Evolutionary conservation across 2,797 vertebrate species (phyloP).

Genomic region (Falco novaeseelandiae): DNA sequence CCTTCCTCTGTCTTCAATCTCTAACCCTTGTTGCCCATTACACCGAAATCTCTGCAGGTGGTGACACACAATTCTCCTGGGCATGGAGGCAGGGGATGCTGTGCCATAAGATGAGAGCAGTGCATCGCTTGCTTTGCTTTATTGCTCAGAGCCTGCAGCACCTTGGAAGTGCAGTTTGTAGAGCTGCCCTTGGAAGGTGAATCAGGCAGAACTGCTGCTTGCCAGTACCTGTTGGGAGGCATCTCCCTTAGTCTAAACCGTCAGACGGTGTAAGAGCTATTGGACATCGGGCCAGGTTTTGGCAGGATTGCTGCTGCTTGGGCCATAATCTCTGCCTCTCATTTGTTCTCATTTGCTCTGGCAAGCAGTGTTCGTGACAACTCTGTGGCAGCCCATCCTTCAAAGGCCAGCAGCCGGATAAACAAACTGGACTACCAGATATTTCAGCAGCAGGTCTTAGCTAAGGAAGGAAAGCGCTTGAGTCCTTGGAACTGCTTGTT

Average conservation of each 20-base stretch:
- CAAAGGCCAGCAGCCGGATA: conserved; percentile 32
- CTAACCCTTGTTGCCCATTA: neutral
- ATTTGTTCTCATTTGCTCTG: conserved; percentile 64
- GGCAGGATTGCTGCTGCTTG: conserved; percentile 28
- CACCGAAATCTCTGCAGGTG: neutral
- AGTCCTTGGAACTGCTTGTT: neutral
- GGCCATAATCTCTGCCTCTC: conserved; percentile 32
- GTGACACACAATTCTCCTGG: neutral
- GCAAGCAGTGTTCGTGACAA: conserved; percentile 25
- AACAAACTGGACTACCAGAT: conserved; percentile 34
- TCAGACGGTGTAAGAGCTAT: neutral
- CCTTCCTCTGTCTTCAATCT: neutral
- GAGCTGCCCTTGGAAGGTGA: conserved; percentile 43
- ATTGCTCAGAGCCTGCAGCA: neutral
- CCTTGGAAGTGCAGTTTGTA: neutral
- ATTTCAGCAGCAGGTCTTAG: conserved; percentile 1
- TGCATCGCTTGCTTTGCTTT: neutral
- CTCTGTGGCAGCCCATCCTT: conserved; percentile 54
- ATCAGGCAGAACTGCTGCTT: neutral
- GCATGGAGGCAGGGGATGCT: fast-evolving
- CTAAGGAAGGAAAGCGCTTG: neutral
- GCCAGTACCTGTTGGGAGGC: neutral
- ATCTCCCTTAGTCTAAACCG: neutral
- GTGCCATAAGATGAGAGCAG: neutral
- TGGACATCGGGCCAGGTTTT: neutral